Percentiles rank a stretch among this genome's conserved stretches.
Conservation (phyloP, 2,797 vertebrate genomes). For the Lepilemur ruficaudatus region DNA sequence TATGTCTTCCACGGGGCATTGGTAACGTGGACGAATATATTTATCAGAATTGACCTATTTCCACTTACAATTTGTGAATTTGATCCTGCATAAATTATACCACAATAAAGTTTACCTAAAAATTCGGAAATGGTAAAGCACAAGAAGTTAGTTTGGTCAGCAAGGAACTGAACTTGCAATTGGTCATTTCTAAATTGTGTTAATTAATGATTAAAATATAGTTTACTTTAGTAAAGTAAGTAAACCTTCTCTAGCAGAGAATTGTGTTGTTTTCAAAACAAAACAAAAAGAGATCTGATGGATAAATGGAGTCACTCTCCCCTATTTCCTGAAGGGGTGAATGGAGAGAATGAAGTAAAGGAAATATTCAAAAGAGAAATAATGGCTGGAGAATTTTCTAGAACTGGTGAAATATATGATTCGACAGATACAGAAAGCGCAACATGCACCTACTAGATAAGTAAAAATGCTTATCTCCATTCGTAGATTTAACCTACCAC, state of each 20-base stretch:
- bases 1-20: neutral
- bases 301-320: neutral
- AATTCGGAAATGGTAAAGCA: neutral
- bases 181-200: neutral
- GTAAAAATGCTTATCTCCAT: neutral
- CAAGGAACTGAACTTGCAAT: constrained; percentile 23
- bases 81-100: neutral
- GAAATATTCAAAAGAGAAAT: neutral
- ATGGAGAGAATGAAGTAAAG: neutral
- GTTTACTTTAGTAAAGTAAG: neutral
- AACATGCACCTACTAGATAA: neutral
- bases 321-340: neutral
- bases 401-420: neutral
- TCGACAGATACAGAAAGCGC: neutral
- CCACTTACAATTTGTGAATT: neutral
- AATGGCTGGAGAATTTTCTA: constrained; percentile 7
- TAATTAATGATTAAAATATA: neutral
- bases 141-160: neutral
- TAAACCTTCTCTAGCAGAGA: neutral
- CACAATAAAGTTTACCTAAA: constrained; percentile 9
- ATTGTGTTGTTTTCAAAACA: neutral
- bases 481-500: neutral
- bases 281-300: neutral
- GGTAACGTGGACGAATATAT: neutral
- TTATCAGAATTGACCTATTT: neutral